Conservation (phyloP, 2,888 invertebrate species). For the Pegoplata infirma region DNA sequence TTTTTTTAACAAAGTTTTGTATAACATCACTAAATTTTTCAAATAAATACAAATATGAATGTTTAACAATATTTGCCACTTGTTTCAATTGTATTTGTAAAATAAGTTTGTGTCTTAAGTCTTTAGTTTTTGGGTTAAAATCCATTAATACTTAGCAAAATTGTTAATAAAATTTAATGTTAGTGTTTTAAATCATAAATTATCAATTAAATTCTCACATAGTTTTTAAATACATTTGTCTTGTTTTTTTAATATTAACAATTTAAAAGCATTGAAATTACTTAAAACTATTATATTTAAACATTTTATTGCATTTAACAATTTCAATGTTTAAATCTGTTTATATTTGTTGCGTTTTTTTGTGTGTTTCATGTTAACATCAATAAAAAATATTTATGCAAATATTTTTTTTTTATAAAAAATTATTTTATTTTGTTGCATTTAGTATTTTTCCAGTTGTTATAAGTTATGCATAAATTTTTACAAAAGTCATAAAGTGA, state of each 20-base stretch:
- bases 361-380: background rate
- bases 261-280: background rate
- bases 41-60: too few species aligned
- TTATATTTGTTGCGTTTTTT: background rate
- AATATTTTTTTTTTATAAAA: constrained; percentile 4
- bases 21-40: too few species aligned
- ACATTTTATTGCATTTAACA: too few species aligned
- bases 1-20: too few species aligned
- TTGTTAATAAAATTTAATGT: background rate
- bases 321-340: constrained; percentile 3
- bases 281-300: background rate
- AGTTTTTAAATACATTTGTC: too few species aligned
- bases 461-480: constrained; percentile 35
- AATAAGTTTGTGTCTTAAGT: background rate
- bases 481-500: constrained; percentile 16
- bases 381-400: constrained; percentile 24
- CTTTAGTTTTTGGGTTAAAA: background rate
- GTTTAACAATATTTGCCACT: too few species aligned
- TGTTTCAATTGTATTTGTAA: too few species aligned
- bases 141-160: too few species aligned
- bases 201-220: background rate
- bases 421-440: too few species aligned
- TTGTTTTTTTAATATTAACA: background rate
- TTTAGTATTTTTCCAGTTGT: constrained; percentile 22
- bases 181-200: background rate